phyloP scores from a whole-genome alignment of 2,888 invertebrate species.

The Agrenia bidenticulata region DNA sequence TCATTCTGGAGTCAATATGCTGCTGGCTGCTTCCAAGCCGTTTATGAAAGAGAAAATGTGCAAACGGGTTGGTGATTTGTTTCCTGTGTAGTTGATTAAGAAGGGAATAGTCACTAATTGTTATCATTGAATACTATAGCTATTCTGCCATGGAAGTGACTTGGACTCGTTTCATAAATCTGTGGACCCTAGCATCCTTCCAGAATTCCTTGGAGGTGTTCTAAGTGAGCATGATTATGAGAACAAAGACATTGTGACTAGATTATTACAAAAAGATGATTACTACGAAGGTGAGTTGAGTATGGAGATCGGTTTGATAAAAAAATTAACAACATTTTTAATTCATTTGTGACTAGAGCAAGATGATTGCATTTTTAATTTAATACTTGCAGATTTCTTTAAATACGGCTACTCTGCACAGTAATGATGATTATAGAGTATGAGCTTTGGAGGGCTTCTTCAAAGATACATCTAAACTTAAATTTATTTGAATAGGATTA shows the following conservation, averaged over 20 bases:
- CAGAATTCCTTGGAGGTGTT: conserved; percentile 33
- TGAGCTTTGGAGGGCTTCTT: too few species aligned
- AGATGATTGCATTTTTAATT: too few species aligned
- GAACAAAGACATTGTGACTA: conserved; percentile 34
- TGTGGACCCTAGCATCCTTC: conserved; percentile 35
- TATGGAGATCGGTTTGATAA: too few species aligned
- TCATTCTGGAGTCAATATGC: conserved; percentile 41
- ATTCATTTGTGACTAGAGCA: too few species aligned
- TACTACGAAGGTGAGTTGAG: conserved; percentile 30
- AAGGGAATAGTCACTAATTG: too few species aligned
- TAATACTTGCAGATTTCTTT: too few species aligned
- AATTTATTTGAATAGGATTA: too few species aligned
- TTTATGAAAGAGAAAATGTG: conserved; percentile 45
- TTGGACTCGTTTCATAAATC: conserved; percentile 36
- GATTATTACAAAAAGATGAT: conserved; percentile 35
- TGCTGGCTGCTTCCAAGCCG: conserved; percentile 41
- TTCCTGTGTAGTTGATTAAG: too few species aligned
- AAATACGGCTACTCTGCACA: too few species aligned
- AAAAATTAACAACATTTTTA: too few species aligned
- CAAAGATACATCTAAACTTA: too few species aligned
- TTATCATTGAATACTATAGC: conserved; percentile 23
- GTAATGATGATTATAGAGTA: too few species aligned
- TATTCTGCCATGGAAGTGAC: conserved; percentile 46
- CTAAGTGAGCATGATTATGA: conserved; percentile 29
- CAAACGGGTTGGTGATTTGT: conserved; percentile 46